Base-by-base conservation (phyloP, 2,888 invertebrate genomes). In the Congeria kusceri region DNA sequence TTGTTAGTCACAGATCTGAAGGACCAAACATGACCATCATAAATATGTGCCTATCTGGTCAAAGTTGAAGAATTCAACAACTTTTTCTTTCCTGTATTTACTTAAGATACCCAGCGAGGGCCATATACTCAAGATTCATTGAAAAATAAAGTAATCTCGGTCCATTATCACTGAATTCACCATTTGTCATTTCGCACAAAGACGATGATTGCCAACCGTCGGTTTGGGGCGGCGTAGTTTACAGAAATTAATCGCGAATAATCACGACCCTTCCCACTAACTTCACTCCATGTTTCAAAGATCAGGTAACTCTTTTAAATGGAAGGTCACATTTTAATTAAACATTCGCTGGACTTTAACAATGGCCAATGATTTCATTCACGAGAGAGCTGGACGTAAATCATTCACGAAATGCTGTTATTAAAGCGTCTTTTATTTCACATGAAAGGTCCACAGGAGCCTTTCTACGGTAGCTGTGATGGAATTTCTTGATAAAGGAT, bases 201-300 rank as follows among this genome's bases (percentile, higher is more conserved):
- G 79, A 74, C 79, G 77, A 59, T 80, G 83, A 83, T 83, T 83
- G 79, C 79, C 68, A 67, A 68, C 72, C 79, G 58, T 77, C 63
- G 74, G 39, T 74, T 74, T 61, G 62, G 79, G 83, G 83, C 73
- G 80, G 83, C 53, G 83, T 77, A 80, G 83, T 83, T 79, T 83
- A 80, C 77, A 77, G 83, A 74, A 80, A 80, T 79, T 83, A 83
- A 83, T 79, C 83, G 74, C 77, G 68, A 83, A 83, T 83, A 83
- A 83, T 79, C 83, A 83, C 79, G 77, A 71, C 74, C 77, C 77
- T 77, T 59, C 79, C 83, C 80, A 74, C 83, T 83, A 74, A 80
- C 76, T 71, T 74, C 77, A 59, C 70, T 53, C 49, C 29, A 61
- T 75, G 64, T 61, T 64, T 57, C 58, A 49, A 28, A 57, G 77